Evolutionary conservation across 1,140 invertebrate species (phyloP), one percentile per base, ranked within the genome.

Genomic region (Conus ventricosus): DNA sequence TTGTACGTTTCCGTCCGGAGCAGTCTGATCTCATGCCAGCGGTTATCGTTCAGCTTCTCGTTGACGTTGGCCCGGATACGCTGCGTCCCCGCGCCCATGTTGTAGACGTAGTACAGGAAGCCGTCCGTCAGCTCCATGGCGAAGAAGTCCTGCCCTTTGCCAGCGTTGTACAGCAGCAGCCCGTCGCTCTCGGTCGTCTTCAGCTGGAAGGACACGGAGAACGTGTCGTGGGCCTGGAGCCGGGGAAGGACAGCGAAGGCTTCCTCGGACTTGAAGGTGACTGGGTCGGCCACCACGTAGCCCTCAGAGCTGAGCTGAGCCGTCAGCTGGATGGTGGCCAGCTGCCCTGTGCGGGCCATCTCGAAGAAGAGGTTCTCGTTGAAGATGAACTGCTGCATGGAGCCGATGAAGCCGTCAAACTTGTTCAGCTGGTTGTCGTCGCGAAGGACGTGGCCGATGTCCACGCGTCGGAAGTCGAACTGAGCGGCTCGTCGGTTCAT

Each of bases 11-110:
- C 97, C 0, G 98, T 98, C 85, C 98, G 96, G 23, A 97, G 96
- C n/a, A 99, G 97, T 4, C 87, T 54, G 97, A 97, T 98, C 1
- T 98, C 97, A 94, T 99, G 98, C 98, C 98, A 99, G 93, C 97
- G 96, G 93, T 99, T 98, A 92, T 99, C 98, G 93, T 98, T 99
- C 88, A 99, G 96, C 82, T 97, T 97, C 55, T 92, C 84, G 51
- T 89, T 89, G 20, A 91, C 91, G 83, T 93, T 92, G n/a, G 92
- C 92, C 6, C 90, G 84, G 57, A 94, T 90, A 20, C 92, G 87
- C 54, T 93, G 91, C 0, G 92, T 82, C 15, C 94, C 57, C 57
- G 91, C 93, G 25, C 95, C 95, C 88, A 94, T 93, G 84, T 95
- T 92, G 89, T 93, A 95, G 7, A 94, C 86, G 90, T 94, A 95